Base-by-base conservation (phyloP, 2,797 vertebrate species). In the Monodelphis domestica region DNA sequence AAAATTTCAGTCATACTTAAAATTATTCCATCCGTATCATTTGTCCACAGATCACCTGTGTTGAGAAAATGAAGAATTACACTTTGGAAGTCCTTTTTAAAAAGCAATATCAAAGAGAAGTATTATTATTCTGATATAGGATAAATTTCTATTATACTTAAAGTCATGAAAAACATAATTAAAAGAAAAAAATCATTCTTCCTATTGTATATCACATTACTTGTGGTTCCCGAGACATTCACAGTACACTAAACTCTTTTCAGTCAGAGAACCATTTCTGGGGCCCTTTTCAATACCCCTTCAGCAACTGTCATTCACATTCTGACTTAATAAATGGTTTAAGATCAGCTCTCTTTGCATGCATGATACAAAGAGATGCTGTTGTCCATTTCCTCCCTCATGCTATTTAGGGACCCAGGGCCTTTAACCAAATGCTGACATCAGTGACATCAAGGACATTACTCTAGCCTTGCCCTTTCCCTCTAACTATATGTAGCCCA, bases 141-240 rank as follows among this genome's bases (percentile, higher is more conserved):
- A 89, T 91, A 94, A 59, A 38, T 70, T 21, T 53, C 5, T 26
- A 54, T 91, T 6, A 78, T 93, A 45, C 51, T 55, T 50, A 45
- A 90, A 92, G 91, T 90, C n/a, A 89, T 17, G 90, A 12, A 4
- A 50, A 89, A 14, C 91, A 92, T 54, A 54, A 78, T 78, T 57
- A 90, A 93, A 91, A 88, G 30, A 63, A 87, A 52, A 90, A 87
- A 53, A 93, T 10, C 54, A 11, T 56, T 50, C 2, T 45, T 1
- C 11, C 2, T 52, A 5, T 88, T 94, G 51, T 10, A 53, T 9
- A 33, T 59, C 53, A 50, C 45, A 21, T 89, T 95, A n/a, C 26
- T 54, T 89, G 38, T 59, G 24, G 4, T 12, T 96, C 90, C 45
- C 87, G 54, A 88, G 0, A 57, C 70, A 7, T 33, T 5, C 54